These are phyloP conservation scores for Flexamia atlantica DNA, from an alignment of 2,888 invertebrate genomes.

Conservation along the genomic window DNA sequence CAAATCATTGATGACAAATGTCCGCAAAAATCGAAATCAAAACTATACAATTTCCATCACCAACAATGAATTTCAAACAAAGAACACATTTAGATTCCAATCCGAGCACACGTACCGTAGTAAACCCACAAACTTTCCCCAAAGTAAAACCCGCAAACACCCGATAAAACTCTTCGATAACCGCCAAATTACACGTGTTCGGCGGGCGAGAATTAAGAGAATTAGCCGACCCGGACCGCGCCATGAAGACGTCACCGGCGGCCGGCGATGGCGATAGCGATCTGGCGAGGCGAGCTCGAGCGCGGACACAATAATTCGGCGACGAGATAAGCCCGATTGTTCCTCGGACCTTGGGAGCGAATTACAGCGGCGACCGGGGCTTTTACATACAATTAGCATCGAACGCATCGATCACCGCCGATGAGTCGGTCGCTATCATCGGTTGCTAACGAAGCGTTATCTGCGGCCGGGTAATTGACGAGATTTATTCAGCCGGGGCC, in stretches of 20 bases:
- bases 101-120: too few relatives aligned
- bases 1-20: too few relatives aligned
- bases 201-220: too few relatives aligned
- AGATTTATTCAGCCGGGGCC: conserved; percentile 35
- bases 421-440: conserved; percentile 48
- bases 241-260: conserved; percentile 56
- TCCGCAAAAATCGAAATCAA: too few relatives aligned
- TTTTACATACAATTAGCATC: conserved; percentile 64
- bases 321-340: conserved; percentile 55
- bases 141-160: not conserved
- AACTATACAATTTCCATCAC: too few relatives aligned
- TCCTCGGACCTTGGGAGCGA: conserved; percentile 58
- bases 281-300: conserved; percentile 47
- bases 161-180: conserved; percentile 22
- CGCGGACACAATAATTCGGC: conserved; percentile 62
- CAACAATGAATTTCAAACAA: too few relatives aligned
- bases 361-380: conserved; percentile 53
- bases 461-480: conserved; percentile 46
- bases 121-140: too few relatives aligned
- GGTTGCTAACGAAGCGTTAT: conserved; percentile 44
- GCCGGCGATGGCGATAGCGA: conserved; percentile 37
- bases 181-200: conserved; percentile 40
- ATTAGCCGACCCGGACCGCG: not conserved
- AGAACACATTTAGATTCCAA: too few relatives aligned
- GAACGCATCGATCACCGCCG: conserved; percentile 59